phyloP scores from a whole-genome alignment of 2,797 vertebrate genomes.

The Pipistrellus pygmaeus region DNA sequence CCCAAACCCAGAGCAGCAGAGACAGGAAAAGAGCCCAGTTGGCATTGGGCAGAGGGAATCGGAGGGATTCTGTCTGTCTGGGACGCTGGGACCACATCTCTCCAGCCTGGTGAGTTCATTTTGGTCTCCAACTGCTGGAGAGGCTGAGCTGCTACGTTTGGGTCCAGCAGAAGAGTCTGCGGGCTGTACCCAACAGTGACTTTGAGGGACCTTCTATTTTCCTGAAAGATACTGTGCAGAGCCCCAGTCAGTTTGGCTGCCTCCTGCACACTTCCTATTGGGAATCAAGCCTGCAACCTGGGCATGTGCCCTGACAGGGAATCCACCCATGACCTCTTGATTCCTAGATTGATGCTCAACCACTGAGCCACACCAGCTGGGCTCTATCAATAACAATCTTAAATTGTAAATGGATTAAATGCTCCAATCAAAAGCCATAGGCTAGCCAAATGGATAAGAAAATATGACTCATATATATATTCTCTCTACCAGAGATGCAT shows the following conservation, averaged over 20 bases:
- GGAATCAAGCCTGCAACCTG: no score
- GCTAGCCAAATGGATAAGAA: background rate
- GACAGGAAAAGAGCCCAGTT: background rate
- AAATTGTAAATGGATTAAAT: background rate
- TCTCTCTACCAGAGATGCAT: background rate
- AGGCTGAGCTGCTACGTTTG: background rate
- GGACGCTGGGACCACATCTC: background rate
- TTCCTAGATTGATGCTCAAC: no score
- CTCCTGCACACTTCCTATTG: no score
- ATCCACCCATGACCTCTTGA: no score
- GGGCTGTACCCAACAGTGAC: background rate
- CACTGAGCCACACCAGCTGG: no score
- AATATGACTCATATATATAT: background rate
- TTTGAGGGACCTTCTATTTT: background rate
- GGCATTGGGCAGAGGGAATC: background rate
- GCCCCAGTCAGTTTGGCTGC: no score
- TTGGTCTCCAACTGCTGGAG: no score
- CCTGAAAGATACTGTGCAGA: background rate
- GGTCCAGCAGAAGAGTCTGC: background rate
- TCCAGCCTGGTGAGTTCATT: no score
- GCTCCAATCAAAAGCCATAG: background rate
- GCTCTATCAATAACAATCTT: background rate
- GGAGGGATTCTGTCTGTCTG: background rate
- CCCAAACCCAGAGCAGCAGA: background rate
- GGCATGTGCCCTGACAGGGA: no score